phyloP scores from a whole-genome alignment of 1,140 invertebrate genomes.

The Achatina immaculata region DNA sequence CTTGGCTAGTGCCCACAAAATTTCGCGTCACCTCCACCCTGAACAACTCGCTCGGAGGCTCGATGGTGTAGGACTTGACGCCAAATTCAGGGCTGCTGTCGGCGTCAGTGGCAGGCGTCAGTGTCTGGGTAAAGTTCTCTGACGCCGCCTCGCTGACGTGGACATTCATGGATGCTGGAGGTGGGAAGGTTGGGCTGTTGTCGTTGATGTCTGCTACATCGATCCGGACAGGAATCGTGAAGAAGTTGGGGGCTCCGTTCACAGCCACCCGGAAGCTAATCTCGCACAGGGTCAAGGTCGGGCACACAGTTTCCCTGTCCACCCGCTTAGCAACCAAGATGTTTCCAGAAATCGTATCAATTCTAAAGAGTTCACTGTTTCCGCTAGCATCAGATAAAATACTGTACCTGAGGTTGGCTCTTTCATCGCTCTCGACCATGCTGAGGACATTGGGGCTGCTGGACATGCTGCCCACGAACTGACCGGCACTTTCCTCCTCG shows the following conservation, averaged over 20 bases:
- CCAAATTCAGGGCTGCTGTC: constrained; percentile 74
- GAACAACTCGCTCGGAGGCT: constrained; percentile 41
- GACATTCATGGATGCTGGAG: constrained; percentile 36
- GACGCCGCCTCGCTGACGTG: constrained; percentile 69
- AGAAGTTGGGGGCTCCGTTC: constrained; percentile 28
- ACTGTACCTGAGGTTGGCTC: constrained; percentile 40
- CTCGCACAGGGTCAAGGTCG: constrained; percentile 44
- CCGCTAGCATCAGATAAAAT: constrained; percentile 69
- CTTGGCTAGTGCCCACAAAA: constrained; percentile 36
- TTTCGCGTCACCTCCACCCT: constrained; percentile 38
- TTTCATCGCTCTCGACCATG: constrained; percentile 18
- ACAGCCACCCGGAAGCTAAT: constrained; percentile 40
- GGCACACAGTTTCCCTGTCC: constrained; percentile 48
- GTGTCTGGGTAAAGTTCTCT: constrained; percentile 78
- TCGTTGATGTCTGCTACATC: constrained; percentile 85
- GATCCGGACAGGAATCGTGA: constrained; percentile 46
- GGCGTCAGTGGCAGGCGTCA: constrained; percentile 55
- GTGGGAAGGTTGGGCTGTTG: constrained; percentile 85
- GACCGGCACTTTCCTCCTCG: constrained; percentile 34
- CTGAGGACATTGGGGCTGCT: constrained; percentile 2
- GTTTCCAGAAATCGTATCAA: constrained; percentile 37
- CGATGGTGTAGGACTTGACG: constrained; percentile 47
- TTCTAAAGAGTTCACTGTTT: constrained; percentile 53
- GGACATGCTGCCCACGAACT: constrained; percentile 41
- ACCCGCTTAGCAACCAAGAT: constrained; percentile 37